A percentile compares a stretch with the other conserved stretches of the same genome.
phyloP scores from a whole-genome alignment of 1,140 invertebrate species.

The Brachionus koreanus region DNA sequence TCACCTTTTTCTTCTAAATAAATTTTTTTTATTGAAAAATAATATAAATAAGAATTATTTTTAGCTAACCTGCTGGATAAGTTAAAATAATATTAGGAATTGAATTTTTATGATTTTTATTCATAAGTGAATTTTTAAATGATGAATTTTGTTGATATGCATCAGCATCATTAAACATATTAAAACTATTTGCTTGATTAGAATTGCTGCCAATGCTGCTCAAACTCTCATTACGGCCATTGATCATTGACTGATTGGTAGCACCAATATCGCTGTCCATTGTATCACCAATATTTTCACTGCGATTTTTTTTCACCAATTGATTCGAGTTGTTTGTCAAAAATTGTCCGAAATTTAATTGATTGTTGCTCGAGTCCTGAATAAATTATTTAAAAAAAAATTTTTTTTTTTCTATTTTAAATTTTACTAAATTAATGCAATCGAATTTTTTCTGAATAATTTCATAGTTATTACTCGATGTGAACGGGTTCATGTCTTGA shows the following conservation, averaged over 20 bases:
- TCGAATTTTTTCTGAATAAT: constrained; percentile 43
- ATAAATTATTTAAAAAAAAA: neutral
- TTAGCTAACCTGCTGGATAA: neutral
- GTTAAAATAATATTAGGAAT: constrained; percentile 43
- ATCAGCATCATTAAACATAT: neutral
- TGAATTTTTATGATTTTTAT: constrained; percentile 40
- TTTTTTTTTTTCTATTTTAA: neutral
- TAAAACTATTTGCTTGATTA: neutral
- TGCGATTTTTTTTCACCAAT: neutral
- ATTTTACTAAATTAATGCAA: constrained; percentile 25
- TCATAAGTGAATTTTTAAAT: neutral
- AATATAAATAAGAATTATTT: too few species aligned
- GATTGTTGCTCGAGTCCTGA: constrained; percentile 10
- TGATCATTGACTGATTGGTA: neutral
- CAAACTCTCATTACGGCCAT: constrained; percentile 11
- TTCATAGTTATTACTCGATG: neutral
- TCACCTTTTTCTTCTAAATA: constrained; percentile 11
- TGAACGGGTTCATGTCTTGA: constrained; percentile 34
- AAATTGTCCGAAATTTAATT: neutral
- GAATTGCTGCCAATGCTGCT: constrained; percentile 27
- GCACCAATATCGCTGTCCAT: constrained; percentile 6
- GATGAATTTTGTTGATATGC: neutral
- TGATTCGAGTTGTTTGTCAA: neutral
- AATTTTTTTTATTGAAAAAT: too few species aligned
- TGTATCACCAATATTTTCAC: neutral